A percentile compares a stretch with the other conserved stretches of the same genome.
Evolutionary conservation across 2,113 vertebrate genomes (phyloP).

Genomic region (Noctilio leporinus): DNA sequence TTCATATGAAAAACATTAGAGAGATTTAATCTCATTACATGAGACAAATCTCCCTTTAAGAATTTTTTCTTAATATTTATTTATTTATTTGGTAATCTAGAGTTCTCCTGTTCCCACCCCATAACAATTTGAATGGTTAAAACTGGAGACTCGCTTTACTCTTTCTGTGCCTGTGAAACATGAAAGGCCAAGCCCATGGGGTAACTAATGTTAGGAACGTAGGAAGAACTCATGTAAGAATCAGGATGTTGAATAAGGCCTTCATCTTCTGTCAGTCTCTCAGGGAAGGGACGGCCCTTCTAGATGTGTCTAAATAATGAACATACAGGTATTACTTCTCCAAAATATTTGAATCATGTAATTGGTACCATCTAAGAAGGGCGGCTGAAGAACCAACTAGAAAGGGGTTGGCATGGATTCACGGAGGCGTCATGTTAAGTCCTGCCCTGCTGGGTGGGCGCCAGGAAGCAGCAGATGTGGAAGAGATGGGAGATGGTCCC

Average conservation of each 20-base stretch:
- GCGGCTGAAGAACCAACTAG: background rate
- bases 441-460: background rate
- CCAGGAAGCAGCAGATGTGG: too few species aligned
- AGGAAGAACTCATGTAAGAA: background rate
- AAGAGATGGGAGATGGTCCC: accelerated
- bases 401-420: background rate
- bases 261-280: background rate
- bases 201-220: background rate
- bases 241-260: too few species aligned
- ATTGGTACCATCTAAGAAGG: background rate
- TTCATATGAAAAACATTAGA: background rate
- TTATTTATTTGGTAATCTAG: background rate
- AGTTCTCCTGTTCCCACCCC: background rate
- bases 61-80: background rate
- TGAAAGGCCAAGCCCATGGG: background rate
- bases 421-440: background rate
- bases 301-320: background rate
- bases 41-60: background rate
- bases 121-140: background rate
- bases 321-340: background rate
- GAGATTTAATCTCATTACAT: background rate
- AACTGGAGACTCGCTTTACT: background rate
- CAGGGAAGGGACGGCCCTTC: background rate
- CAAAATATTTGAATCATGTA: background rate
- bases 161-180: background rate